Conservation (phyloP, 2,888 invertebrate species). For the Phytoseiulus persimilis region DNA sequence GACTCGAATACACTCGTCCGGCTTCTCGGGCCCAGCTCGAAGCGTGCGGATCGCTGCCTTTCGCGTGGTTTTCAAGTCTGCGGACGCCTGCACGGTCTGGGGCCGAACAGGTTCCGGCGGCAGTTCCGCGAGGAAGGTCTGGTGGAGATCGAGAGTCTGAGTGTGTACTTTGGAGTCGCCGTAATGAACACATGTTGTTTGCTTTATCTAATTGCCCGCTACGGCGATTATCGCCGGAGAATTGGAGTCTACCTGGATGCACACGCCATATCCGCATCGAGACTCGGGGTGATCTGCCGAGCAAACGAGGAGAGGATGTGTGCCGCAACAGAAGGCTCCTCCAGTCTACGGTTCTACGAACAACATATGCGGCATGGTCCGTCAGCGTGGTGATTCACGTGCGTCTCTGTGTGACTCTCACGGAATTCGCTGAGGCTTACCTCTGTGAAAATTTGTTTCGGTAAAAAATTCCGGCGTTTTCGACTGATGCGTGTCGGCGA, state of each 20-base stretch:
- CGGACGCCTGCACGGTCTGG: too few relatives aligned
- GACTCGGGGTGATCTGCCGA: neutral
- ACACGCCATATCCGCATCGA: neutral
- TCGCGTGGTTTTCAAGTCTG: too few relatives aligned
- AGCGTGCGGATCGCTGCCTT: too few relatives aligned
- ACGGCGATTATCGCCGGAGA: neutral
- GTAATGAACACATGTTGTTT: neutral
- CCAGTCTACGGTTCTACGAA: neutral
- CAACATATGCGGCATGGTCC: neutral
- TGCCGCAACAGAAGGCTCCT: neutral
- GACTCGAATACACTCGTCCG: neutral
- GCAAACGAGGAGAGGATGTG: neutral
- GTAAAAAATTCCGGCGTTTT: neutral
- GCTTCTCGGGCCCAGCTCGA: neutral
- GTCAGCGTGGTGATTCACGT: neutral
- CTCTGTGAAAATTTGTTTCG: neutral
- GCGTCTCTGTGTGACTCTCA: neutral
- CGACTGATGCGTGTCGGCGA: neutral
- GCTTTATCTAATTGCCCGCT: neutral
- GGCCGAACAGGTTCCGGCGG: too few relatives aligned
- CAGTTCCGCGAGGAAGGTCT: too few relatives aligned
- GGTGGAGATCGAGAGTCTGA: too few relatives aligned
- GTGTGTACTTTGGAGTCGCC: too few relatives aligned
- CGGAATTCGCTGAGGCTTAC: neutral
- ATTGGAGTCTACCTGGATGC: neutral